Percentiles rank a stretch among this genome's conserved stretches.
phyloP scores from a whole-genome alignment of 2,797 vertebrate genomes.

The Pyrocephalus nanus region DNA sequence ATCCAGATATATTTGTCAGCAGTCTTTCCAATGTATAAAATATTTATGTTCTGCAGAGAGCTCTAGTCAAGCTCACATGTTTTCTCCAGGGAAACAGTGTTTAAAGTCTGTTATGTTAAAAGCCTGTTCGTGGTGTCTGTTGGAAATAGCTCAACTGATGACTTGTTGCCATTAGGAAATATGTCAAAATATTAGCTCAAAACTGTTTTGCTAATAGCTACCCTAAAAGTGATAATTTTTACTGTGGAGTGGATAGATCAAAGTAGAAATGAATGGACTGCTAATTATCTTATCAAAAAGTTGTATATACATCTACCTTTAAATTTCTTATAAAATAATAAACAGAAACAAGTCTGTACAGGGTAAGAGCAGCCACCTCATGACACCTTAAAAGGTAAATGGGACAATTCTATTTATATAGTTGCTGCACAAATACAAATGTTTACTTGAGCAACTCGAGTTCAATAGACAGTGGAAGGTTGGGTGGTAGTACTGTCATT shows the following conservation, averaged over 20 bases:
- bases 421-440: not conserved
- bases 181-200: not conserved
- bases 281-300: not conserved
- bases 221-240: not conserved
- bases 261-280: not conserved
- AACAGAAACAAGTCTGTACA: not conserved
- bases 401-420: not conserved
- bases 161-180: constrained; percentile 1
- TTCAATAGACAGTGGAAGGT: not conserved
- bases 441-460: not conserved
- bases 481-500: not conserved
- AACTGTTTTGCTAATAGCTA: not conserved
- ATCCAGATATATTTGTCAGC: not conserved
- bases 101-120: constrained; percentile 22
- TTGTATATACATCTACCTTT: not conserved
- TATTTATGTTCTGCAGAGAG: not conserved
- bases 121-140: not conserved
- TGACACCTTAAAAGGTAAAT: not conserved
- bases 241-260: not conserved
- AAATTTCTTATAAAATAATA: not conserved
- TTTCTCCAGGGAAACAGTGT: constrained; percentile 6
- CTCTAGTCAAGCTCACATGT: not conserved
- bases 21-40: not conserved
- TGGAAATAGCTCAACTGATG: not conserved
- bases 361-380: not conserved